phyloP scores from a whole-genome alignment of 2,888 invertebrate species.

The Anthrax anthrax region DNA sequence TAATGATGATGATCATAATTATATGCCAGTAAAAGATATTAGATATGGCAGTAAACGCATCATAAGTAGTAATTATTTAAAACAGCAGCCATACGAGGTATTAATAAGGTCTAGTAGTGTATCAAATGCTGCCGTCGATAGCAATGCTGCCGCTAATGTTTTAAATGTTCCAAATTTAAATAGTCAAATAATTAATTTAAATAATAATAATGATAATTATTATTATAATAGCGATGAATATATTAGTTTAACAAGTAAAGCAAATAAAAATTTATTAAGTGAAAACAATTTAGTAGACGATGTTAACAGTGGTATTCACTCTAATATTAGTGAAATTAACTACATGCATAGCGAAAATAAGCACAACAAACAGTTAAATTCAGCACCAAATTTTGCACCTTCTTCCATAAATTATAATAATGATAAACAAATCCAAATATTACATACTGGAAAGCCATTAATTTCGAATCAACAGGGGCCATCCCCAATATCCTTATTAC shows the following conservation, averaged over 20 bases:
- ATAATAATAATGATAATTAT: constrained; percentile 7
- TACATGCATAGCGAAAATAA: background rate
- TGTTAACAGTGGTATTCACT: constrained; percentile 12
- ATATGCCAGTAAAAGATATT: background rate
- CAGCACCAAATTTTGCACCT: background rate
- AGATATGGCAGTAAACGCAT: background rate
- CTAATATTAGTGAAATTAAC: constrained; percentile 11
- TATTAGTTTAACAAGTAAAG: constrained; percentile 14
- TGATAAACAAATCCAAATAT: background rate
- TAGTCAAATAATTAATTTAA: constrained; percentile 29
- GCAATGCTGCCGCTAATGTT: constrained; percentile 13
- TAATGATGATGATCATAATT: background rate
- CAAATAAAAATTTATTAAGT: constrained; percentile 11
- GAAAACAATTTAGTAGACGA: constrained; percentile 10
- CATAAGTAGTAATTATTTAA: too few relatives aligned
- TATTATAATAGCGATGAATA: background rate
- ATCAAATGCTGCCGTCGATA: constrained; percentile 6
- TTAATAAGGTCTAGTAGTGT: constrained; percentile 3
- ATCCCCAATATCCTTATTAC: too few relatives aligned
- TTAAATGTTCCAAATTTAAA: constrained; percentile 32
- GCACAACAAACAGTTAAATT: background rate
- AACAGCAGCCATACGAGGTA: constrained; percentile 7
- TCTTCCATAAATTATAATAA: background rate
- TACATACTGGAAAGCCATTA: background rate
- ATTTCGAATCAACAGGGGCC: too few relatives aligned